phyloP scores from a whole-genome alignment of 2,888 invertebrate genomes.

The Salticus scenicus region DNA sequence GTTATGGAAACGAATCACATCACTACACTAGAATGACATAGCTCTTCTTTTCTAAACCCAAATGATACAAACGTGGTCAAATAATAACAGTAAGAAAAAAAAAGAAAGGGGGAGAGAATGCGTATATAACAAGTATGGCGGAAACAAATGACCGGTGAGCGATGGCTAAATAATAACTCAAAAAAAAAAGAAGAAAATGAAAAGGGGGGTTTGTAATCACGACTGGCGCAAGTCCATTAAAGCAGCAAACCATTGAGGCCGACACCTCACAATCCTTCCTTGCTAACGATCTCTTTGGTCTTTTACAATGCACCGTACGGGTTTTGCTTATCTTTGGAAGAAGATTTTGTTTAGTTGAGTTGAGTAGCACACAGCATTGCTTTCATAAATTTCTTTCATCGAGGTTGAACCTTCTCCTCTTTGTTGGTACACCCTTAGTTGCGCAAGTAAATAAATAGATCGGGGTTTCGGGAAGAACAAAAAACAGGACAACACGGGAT shows the following conservation, averaged over 20 bases:
- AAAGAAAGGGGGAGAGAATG: not conserved
- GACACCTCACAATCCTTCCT: constrained; percentile 51
- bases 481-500: constrained; percentile 12
- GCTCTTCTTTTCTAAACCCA: constrained; percentile 19
- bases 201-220: constrained; percentile 3
- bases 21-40: constrained; percentile 46
- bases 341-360: constrained; percentile 16
- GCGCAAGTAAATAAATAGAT: constrained; percentile 67
- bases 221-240: constrained; percentile 61
- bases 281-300: constrained; percentile 51
- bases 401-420: constrained; percentile 28
- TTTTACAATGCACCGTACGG: constrained; percentile 3
- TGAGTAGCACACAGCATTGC: not conserved
- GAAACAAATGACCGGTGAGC: constrained; percentile 48
- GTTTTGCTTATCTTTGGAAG: not conserved
- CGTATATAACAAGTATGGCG: constrained; percentile 21
- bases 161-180: not conserved
- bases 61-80: constrained; percentile 49
- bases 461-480: constrained; percentile 20
- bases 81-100: constrained; percentile 33
- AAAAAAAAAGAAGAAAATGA: not conserved
- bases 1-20: constrained; percentile 59
- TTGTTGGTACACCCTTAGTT: constrained; percentile 41
- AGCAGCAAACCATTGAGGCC: constrained; percentile 41
- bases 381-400: constrained; percentile 37